Evolutionary conservation across 2,797 vertebrate genomes (phyloP).

Genomic region (Calcarius lapponicus): DNA sequence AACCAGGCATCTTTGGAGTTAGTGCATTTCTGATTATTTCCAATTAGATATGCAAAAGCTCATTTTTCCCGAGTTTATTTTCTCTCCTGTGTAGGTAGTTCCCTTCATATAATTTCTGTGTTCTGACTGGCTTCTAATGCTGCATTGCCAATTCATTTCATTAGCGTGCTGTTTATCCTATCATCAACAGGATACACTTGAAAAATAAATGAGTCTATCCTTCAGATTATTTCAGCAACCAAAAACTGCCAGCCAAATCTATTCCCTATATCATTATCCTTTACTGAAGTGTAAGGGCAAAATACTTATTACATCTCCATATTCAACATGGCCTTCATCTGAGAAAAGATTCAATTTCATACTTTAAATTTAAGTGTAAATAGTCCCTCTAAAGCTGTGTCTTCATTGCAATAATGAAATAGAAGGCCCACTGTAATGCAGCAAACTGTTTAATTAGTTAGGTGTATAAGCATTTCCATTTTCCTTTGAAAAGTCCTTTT

Average conservation of each 20-base stretch:
- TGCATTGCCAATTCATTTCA: neutral
- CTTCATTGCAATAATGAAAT: neutral
- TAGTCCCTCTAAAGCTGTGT: neutral
- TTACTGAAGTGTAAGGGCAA: neutral
- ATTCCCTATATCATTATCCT: conserved; percentile 13
- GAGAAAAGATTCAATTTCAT: neutral
- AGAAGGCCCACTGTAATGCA: neutral
- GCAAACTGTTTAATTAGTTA: conserved; percentile 29
- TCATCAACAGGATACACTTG: neutral
- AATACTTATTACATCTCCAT: neutral
- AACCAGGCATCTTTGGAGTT: neutral
- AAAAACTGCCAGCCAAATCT: neutral
- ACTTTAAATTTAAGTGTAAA: neutral
- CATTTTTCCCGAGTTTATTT: neutral
- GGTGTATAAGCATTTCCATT: neutral
- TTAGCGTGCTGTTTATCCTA: neutral
- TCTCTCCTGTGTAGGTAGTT: neutral
- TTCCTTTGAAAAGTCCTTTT: conserved; percentile 1
- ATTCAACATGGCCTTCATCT: neutral
- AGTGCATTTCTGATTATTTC: neutral
- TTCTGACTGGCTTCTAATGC: neutral
- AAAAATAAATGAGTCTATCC: conserved; percentile 22
- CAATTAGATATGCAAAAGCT: neutral
- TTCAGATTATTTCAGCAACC: conserved; percentile 26
- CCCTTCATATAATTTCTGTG: neutral